These are phyloP conservation scores for Crocodylus rhombifer DNA, from an alignment of 2,797 vertebrate species.

Conservation along the genomic window DNA sequence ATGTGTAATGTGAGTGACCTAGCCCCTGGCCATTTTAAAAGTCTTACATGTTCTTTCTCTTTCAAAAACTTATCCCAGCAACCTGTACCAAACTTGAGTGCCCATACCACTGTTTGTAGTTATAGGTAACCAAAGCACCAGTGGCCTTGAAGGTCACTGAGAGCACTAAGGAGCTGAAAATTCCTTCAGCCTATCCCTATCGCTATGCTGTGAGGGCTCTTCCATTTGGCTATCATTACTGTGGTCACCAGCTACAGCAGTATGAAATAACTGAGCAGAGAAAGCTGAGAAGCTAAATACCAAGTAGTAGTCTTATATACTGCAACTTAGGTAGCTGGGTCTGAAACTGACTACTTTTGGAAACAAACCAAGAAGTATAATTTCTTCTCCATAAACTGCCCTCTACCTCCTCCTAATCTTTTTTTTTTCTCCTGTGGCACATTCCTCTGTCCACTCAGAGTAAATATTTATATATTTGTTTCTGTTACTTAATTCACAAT, in stretches of 20 bases:
- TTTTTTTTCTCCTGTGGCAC: neutral
- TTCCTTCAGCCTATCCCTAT: neutral
- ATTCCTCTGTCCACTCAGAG: neutral
- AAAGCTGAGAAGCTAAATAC: neutral
- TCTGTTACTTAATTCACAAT: no score
- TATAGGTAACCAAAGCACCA: neutral
- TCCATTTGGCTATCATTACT: neutral
- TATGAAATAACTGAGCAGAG: neutral
- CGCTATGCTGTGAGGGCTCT: neutral
- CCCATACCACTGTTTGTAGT: rapidly evolving
- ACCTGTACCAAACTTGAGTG: neutral
- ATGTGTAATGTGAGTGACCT: no score
- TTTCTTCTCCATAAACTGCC: neutral
- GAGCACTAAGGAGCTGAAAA: neutral
- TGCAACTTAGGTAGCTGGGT: neutral
- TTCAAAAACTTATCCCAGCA: neutral
- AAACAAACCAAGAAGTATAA: neutral
- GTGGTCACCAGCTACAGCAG: neutral
- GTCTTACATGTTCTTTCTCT: neutral
- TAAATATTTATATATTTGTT: neutral
- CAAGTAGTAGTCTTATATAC: neutral
- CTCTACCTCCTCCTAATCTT: neutral
- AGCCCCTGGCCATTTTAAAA: no score
- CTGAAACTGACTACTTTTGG: neutral
- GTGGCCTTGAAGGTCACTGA: neutral